Conservation (phyloP, 2,888 invertebrate species). For the Neoascia interrupta region DNA sequence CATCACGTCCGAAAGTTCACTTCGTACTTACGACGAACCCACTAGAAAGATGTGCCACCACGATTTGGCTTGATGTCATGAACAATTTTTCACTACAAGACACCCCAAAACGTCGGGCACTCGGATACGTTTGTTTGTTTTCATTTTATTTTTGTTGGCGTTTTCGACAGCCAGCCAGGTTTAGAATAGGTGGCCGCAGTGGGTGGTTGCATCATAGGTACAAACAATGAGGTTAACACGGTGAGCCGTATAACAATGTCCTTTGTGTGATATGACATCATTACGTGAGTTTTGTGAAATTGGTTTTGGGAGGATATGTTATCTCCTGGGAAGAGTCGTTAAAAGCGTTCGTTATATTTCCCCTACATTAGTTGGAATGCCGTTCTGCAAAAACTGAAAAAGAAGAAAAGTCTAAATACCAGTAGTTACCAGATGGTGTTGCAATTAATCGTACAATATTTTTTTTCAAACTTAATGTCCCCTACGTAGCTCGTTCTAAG, state of each 20-base stretch:
- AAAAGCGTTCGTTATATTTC: not conserved
- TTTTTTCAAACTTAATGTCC: too few relatives aligned
- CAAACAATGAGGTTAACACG: not conserved
- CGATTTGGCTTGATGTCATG: not conserved
- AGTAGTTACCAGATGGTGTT: too few relatives aligned
- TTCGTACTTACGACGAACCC: not conserved
- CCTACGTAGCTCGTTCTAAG: too few relatives aligned
- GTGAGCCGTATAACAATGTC: too few relatives aligned
- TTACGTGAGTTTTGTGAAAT: not conserved
- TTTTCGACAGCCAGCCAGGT: too few relatives aligned
- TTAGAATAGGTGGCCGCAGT: too few relatives aligned
- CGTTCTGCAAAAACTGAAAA: too few relatives aligned
- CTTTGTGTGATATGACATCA: conserved; percentile 6
- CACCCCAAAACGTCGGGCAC: not conserved
- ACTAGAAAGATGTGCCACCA: conserved; percentile 1
- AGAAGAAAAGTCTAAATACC: too few relatives aligned
- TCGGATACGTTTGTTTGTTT: not conserved
- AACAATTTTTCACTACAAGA: not conserved
- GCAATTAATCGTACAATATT: too few relatives aligned
- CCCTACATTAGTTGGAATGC: too few relatives aligned
- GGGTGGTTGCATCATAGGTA: not conserved
- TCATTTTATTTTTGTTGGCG: too few relatives aligned
- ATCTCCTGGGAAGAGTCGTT: not conserved
- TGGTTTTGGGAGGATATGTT: not conserved
- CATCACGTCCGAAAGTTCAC: not conserved